Evolutionary conservation across 37 sponge, comb jelly and placozoan genomes (phyloP), one percentile per base, ranked within the genome.

Genomic region (Chondrosia reniformis): DNA sequence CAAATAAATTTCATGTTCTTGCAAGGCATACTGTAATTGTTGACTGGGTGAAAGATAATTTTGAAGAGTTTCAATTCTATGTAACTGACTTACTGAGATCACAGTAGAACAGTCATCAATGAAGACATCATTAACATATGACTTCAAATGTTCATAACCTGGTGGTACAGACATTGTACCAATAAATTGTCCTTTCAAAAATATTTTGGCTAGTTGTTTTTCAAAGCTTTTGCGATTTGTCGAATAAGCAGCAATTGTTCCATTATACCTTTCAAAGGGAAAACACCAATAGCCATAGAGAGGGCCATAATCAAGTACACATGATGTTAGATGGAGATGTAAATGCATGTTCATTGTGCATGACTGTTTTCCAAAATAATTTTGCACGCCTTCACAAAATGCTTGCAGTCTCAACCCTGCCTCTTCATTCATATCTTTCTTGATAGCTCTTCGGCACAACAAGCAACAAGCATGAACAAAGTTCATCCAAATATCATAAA

Each of bases 211-310:
- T 30, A 87, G 24, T 63, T 87, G 87, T 15, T 37, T 15, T 58
- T 87, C 83, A 2, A 87, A 28, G 21, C 73, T n/a, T 58, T 77
- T 77, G n/a, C 45, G 56, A 45, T 87, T 87, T 10, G 79, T 87
- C 0, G 41, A 61, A 40, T 57, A 58, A 0, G 87, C 54, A 31
- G 79, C 87, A 2, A 87, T 36, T 3, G 78, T 57, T 7, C 87
- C 87, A 87, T 87, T 87, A 25, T 33, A 86, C 7, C 83, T 28
- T 43, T 87, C 87, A 41, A 82, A 87, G 33, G 82, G 67, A 71
- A 73, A 81, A 39, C 79, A 79, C 88, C 88, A 87, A 54, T 79
- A 83, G 0, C 77, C 76, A 79, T 87, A 78, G 0, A 52, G 24
- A 24, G 86, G 86, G 1, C 83, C 88, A 87, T 41, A 87, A 45